Evolutionary conservation across 2,113 vertebrate genomes (phyloP), one percentile per base, ranked within the genome.

Genomic region (Scartelaos histophorus): DNA sequence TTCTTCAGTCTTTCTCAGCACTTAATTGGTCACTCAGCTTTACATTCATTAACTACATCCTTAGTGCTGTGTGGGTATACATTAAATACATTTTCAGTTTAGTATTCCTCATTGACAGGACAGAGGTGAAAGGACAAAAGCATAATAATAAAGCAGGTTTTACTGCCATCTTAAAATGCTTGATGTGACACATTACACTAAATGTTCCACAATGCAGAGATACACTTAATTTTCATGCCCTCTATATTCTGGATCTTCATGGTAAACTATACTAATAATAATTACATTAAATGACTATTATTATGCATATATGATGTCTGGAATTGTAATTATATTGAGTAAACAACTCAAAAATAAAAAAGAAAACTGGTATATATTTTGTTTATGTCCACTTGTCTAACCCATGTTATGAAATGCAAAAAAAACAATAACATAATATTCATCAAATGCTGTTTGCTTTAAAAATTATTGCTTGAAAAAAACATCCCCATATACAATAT

Each of bases 211-310:
- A 80, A 43, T 82, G 66, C 45, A 71, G 34, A 80, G 82, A 88
- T 85, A 69, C 75, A 85, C 86, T 87, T 88, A 85, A 77, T 87
- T 84, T 89, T 89, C 78, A 85, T 83, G 71, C 49, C 6, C 29
- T 82, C 81, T 86, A 82, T 35, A 81, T 1, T n/a, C 3, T 88
- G 80, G 74, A 17, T 21, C 51, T 76, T 84, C 70, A 81, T 84
- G 62, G 80, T 66, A 69, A 13, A 74, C 21, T 45, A 7, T 38
- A 29, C 29, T 29, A 29, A 29, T 29, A 29, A 29, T 29, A 29
- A 29, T 29, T 29, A 2, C 29, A 29, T 29, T n/a, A n/a, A n/a
- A n/a, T n/a, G n/a, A n/a, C n/a, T 10, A 43, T 10, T 43, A 43
- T 43, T 43, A 43, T 43, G 38, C 38, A 43, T 43, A 43, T 6